Base-by-base conservation (phyloP, 2,113 vertebrate species). In the Rhynchopsitta pachyrhyncha region DNA sequence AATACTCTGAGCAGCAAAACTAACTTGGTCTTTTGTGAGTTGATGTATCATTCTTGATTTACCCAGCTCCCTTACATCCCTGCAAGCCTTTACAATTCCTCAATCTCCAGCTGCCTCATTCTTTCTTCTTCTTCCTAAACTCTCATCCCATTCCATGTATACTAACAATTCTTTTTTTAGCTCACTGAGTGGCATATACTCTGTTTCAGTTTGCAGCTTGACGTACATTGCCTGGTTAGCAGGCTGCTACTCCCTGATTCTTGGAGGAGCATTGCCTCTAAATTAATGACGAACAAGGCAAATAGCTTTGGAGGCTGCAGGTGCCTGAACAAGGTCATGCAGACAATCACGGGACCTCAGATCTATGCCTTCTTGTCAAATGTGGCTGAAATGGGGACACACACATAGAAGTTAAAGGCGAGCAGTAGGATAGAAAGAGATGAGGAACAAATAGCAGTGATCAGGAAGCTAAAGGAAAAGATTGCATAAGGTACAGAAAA, bases 211-310 rank as follows among this genome's bases (percentile, higher is more conserved):
- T 28, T 74, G 74, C 71, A 90, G 59, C 27, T n/a, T 60, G 50
- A 23, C 3, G 0, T 12, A 5, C 19, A 0, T 2, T 4, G 44
- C 8, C 16, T 44, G 31, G 1, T 53, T 46, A 79, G 50, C 66
- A 79, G 60, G 23, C 60, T 84, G 73, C 53, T 87, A 59, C 60
- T 62, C 13, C 10, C 1, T 28, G 31, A 7, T 13, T 33, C 55
- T 68, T 39, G 49, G 10, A 81, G 64, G 33, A 82, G 12, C 53
- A 22, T 13, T 67, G 35, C 24, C 33, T 41, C 46, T 59, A 57
- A 42, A 22, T 5, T 10, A 33, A 4, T 1, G 28, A 33, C 37
- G 25, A 68, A 55, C 13, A 49, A 20, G 78, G 24, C 9, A 17
- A 46, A 49, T 2, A 59, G 27, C 50, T 81, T 17, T 39, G 66